Evolutionary conservation across 1,140 invertebrate genomes (phyloP).

Genomic region (Aphelinus certus): DNA sequence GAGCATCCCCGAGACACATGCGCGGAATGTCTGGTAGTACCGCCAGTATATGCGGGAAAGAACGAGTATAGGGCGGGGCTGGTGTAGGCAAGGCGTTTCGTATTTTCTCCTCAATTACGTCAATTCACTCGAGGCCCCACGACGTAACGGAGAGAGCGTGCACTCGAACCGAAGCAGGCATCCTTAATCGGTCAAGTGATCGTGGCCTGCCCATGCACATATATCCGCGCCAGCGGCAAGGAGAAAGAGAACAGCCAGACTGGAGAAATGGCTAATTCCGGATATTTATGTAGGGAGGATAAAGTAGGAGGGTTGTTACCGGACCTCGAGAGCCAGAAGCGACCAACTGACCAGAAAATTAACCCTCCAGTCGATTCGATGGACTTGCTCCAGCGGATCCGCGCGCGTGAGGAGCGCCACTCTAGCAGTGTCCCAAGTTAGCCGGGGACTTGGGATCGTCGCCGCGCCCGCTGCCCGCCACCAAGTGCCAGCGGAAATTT

Average conservation of each 20-base stretch:
- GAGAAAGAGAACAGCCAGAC: slow-evolving; percentile 41
- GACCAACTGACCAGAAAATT: slow-evolving; percentile 69
- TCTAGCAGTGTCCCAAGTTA: slow-evolving; percentile 15
- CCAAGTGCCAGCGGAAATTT: slow-evolving; percentile 21
- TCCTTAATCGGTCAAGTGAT: slow-evolving; percentile 68
- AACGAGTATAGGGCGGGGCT: no score
- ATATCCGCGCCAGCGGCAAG: slow-evolving; percentile 32
- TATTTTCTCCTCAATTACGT: slow-evolving; percentile 67
- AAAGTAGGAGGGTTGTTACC: slow-evolving; percentile 63
- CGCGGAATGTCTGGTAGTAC: neutral
- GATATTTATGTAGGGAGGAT: slow-evolving; percentile 66
- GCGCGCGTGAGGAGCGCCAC: slow-evolving; percentile 22
- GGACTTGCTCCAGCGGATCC: slow-evolving; percentile 52
- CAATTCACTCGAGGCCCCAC: slow-evolving; percentile 63
- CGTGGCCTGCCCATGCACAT: slow-evolving; percentile 50
- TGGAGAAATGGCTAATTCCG: slow-evolving; percentile 68
- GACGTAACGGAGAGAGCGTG: slow-evolving; percentile 50
- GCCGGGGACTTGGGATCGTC: slow-evolving; percentile 11
- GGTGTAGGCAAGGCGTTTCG: slow-evolving; percentile 28
- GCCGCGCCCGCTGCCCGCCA: no score
- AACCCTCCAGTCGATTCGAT: slow-evolving; percentile 66
- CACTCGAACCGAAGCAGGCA: slow-evolving; percentile 58
- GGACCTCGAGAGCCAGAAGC: slow-evolving; percentile 65
- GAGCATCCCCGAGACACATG: neutral
- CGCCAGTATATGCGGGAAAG: no score